Evolutionary conservation across 2,888 invertebrate species (phyloP), one percentile per base, ranked within the genome.

Genomic region (Drosophila limbata): DNA sequence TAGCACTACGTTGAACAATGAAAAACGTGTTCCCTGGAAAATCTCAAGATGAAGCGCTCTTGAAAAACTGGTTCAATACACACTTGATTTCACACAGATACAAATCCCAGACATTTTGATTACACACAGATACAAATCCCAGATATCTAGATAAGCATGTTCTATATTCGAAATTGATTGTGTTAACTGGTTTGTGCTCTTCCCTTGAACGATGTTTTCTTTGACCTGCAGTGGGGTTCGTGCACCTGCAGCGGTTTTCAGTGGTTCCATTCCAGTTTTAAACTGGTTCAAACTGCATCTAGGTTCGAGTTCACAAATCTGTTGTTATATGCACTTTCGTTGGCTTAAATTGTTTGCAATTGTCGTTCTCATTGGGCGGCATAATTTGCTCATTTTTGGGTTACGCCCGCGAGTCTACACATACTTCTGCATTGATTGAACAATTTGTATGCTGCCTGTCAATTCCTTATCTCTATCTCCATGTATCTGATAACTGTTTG

Each of bases 341-440:
- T 62, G 42, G 47, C 59, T 57, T 39, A 52, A 77, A 71, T 69
- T 65, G 62, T 71, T 65, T 64, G 72, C 77, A 83, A 79, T 81
- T 83, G 65, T 40, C 64, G 59, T 44, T 62, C 4, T 8, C 69
- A 68, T 81, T 75, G 77, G 75, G 72, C 48, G 59, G 51, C 65
- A 81, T 73, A 77, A 84, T 79, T 81, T 81, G 71, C 21, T 64
- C 56, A 64, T 47, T 81, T 70, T 81, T 65, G 75, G 67, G 72
- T 64, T 77, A 76, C 67, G 71, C 79, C 77, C 77, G 74, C 70
- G 47, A 62, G 47, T 64, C 61, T 70, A 70, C 68, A 69, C 66
- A 80, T 81, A 82, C 44, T 68, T 84, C 69, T 81, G 82, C 87
- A 84, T 84, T 84, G 87, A 84, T 84, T 84, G 87, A 84, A 78